Base-by-base conservation (phyloP, 2,797 vertebrate species). In the Chelon labrosus region DNA sequence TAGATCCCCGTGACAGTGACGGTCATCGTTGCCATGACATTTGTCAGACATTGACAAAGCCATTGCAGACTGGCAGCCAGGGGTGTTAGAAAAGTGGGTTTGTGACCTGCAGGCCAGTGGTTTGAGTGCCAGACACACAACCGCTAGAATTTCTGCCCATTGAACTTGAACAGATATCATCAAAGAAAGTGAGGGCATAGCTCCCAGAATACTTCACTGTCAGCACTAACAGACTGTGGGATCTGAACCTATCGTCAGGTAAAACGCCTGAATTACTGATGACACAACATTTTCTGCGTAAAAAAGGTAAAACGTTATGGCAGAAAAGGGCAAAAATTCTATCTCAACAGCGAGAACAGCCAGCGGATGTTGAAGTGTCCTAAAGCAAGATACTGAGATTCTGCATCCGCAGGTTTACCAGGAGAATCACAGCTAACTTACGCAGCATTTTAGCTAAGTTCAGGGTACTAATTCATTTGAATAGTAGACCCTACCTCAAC, bases 41-140 rank as follows among this genome's bases (percentile, higher is more conserved):
- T 70, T 57, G 56, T 63, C 58, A 51, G 78, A 61, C 31, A 65
- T 16, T 50, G 50, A 71, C 65, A 73, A 56, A 80, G 63, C 38
- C 39, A 68, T 31, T 51, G 17, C 11, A 35, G 62, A 39, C 16
- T 10, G 39, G 50, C 41, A 44, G 27, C 38, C 16, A 17, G n/a
- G 16, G 64, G 47, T 49, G 60, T 64, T 8, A 31, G 42, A 60
- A 17, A 51, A n/a, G 61, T 11, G 22, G 31, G 17, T 35, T 14
- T 12, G 56, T 47, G 66, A 80, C 46, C 52, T 37, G 52, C 42
- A 60, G 58, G 41, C 56, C 35, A 57, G 8, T 9, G 14, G 39
- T 65, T 47, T 1, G 1, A 47, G 42, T n/a, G 55, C 20, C 38
- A 41, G 42, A 73, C 20, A 38, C 50, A 57, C 63, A 72, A 38